phyloP scores from a whole-genome alignment of 2,113 vertebrate genomes.

The Spilogale gracilis region DNA sequence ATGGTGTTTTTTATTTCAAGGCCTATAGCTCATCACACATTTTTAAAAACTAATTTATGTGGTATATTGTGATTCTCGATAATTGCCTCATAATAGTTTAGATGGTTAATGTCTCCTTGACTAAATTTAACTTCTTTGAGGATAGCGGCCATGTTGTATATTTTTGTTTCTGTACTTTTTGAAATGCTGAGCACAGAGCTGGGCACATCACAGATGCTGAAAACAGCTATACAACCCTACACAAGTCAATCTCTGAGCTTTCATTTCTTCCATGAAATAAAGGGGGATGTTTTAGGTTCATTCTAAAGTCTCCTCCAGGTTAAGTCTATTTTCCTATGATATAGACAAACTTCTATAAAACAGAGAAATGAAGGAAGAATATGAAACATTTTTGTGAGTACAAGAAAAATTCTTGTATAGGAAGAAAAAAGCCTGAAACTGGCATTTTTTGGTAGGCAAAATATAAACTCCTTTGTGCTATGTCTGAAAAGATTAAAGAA shows the following conservation, averaged over 20 bases:
- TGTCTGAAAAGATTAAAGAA: constrained; percentile 37
- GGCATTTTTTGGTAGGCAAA: constrained; percentile 39
- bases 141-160: not conserved
- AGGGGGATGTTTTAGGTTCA: constrained; percentile 4
- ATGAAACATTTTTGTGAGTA: not conserved
- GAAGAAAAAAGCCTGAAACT: not conserved
- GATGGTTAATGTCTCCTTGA: not conserved
- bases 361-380: constrained; percentile 6
- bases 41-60: not conserved
- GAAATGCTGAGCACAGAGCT: not conserved
- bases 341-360: constrained; percentile 23
- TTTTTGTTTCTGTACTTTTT: constrained; percentile 29
- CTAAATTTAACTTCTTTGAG: not conserved
- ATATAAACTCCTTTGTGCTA: not conserved
- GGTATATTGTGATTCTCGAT: not conserved
- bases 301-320: not conserved
- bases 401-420: constrained; percentile 30
- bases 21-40: not conserved
- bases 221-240: not conserved
- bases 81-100: not conserved
- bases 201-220: not conserved
- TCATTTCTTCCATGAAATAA: constrained; percentile 4
- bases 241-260: not conserved
- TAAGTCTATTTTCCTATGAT: not conserved
- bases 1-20: not conserved